Evolutionary conservation across 2,113 vertebrate species (phyloP).

Genomic region (Ophiodon elongatus): DNA sequence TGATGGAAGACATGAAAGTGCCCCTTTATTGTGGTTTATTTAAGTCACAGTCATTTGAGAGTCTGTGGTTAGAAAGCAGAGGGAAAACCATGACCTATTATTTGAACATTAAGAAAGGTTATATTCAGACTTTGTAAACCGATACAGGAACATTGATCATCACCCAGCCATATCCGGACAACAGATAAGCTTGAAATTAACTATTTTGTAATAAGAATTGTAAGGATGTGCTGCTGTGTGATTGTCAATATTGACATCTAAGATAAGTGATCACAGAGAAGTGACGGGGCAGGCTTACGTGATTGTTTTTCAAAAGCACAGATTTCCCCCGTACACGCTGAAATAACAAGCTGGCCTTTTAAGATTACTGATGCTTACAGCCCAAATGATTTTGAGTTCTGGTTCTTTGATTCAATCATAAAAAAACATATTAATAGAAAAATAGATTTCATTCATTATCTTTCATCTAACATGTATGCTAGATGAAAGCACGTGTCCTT

Average conservation of each 20-base stretch:
- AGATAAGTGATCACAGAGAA: not conserved
- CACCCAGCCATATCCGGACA: not conserved
- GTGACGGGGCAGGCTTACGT: not conserved
- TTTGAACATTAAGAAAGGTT: not conserved
- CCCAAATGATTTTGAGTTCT: not conserved
- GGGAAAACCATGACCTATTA: not conserved
- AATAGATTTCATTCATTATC: not conserved
- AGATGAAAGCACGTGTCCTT: conserved; percentile 11
- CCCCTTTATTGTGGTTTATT: too few relatives aligned
- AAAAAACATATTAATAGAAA: not conserved
- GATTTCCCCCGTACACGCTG: not conserved
- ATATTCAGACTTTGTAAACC: not conserved
- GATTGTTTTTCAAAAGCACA: not conserved
- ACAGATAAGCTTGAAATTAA: not conserved
- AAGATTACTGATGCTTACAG: not conserved
- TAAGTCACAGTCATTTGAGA: conserved; percentile 10
- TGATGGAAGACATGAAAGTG: conserved; percentile 17
- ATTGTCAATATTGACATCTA: not conserved
- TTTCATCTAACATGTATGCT: conserved; percentile 8
- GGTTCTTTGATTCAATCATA: not conserved
- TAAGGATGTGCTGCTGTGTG: not conserved
- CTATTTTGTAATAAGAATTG: not conserved
- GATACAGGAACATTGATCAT: not conserved
- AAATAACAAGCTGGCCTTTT: not conserved
- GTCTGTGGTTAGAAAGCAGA: not conserved